Percentiles rank a stretch among this genome's conserved stretches.
Conservation (phyloP, 2,888 invertebrate species). For the Parnassius smintheus region DNA sequence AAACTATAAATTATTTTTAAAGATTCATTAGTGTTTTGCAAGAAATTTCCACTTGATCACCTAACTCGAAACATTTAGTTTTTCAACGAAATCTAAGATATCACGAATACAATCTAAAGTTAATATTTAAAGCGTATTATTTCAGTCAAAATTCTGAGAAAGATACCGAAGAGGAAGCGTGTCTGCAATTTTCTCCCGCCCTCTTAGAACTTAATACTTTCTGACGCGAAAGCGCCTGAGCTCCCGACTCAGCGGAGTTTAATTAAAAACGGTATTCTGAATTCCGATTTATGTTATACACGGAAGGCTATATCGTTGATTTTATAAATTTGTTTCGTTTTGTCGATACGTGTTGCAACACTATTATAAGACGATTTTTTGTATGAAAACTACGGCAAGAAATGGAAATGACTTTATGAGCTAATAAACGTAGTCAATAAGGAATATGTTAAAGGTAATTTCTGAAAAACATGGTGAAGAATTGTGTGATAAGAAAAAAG, state of each 20-base stretch:
- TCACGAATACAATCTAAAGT: slow-evolving; percentile 44
- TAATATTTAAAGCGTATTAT: slow-evolving; percentile 43
- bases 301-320: slow-evolving; percentile 19
- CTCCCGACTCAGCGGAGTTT: slow-evolving; percentile 44
- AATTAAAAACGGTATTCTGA: slow-evolving; percentile 72
- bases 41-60: too few relatives aligned
- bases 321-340: slow-evolving; percentile 22
- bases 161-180: slow-evolving; percentile 39
- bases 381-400: slow-evolving; percentile 2
- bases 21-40: too few relatives aligned
- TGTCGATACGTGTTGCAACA: slow-evolving; percentile 20
- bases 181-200: slow-evolving; percentile 46
- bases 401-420: slow-evolving; percentile 7
- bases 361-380: slow-evolving; percentile 8
- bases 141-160: slow-evolving; percentile 48
- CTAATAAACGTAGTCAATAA: too few relatives aligned
- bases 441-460: too few relatives aligned
- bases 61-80: too few relatives aligned
- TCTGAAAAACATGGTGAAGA: too few relatives aligned
- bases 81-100: slow-evolving; percentile 33
- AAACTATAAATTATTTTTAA: too few relatives aligned
- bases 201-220: slow-evolving; percentile 57
- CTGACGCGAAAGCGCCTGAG: slow-evolving; percentile 55
- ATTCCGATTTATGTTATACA: slow-evolving; percentile 41
- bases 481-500: too few relatives aligned